Evolutionary conservation across 2,888 invertebrate genomes (phyloP), one percentile per base, ranked within the genome.

Genomic region (Mimumesa dahlbomi): DNA sequence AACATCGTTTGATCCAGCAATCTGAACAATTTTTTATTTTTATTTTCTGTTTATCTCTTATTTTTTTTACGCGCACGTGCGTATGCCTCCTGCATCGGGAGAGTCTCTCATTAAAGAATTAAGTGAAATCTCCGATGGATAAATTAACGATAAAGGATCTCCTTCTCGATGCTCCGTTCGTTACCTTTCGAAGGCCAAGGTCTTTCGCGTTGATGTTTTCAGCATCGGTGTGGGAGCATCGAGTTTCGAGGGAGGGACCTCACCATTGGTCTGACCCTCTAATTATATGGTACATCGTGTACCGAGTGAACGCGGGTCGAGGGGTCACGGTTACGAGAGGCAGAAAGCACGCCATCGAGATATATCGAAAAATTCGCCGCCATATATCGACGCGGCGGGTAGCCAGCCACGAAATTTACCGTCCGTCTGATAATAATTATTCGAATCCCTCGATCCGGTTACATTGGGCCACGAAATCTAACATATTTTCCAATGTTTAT

Each of bases 241-340:
- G 58, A 65, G 72, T 71, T 58, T 78, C 65, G 61, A 56, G 62
- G 57, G 72, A 69, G 68, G 79, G 63, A 64, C 71, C 69, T 77
- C 71, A 66, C 71, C 78, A 75, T 61, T 54, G 74, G 74, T 70
- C 76, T 79, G 87, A 86, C 84, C 86, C 85, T 85, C 85, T 89
- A 89, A 89, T 89, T 88, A 89, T 87, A 89, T 85, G 85, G 84
- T 85, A 81, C 81, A 85, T 79, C 81, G 77, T 79, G 80, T 81
- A 68, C 71, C 75, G 71, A 79, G 82, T 77, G 77, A 73, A 69
- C 68, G 57, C 68, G 52, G 79, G 88, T 85, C 85, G 84, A 71
- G 50, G 79, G 88, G 86, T 88, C 87, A 87, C 84, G 88, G 88
- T 79, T 87, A 66, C 62, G 74, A 75, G 73, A 77, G 71, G 76